These are phyloP conservation scores for Hydrolagus colliei DNA, from an alignment of 2,797 vertebrate species.

Conservation along the genomic window DNA sequence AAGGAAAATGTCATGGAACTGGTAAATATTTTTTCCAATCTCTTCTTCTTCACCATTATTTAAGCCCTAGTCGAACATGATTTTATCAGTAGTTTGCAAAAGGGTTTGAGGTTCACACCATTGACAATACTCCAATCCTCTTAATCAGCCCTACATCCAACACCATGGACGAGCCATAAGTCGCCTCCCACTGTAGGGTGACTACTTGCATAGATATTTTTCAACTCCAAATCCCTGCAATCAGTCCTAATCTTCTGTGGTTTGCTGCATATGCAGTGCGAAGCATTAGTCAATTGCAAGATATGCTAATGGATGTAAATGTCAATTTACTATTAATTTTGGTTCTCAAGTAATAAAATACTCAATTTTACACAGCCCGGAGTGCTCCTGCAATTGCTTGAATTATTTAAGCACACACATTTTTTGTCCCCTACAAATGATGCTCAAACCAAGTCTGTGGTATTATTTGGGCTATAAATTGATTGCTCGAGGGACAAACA, in stretches of 20 bases:
- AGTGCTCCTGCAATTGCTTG: background rate
- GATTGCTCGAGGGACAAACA: background rate
- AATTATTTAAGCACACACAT: background rate
- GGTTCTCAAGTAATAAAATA: background rate
- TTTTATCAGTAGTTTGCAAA: slow-evolving; percentile 19
- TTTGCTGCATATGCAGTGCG: background rate
- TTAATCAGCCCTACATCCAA: no score
- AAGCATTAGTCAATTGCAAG: background rate
- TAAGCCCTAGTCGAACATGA: background rate
- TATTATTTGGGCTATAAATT: background rate
- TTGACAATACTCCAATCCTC: background rate
- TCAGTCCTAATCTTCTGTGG: background rate
- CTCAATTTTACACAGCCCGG: background rate
- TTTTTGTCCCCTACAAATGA: background rate
- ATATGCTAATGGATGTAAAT: background rate
- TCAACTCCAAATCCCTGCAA: no score
- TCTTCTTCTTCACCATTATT: background rate
- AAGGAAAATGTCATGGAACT: no score
- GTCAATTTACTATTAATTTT: background rate
- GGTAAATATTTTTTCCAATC: background rate
- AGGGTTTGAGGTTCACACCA: background rate
- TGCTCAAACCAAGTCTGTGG: background rate
- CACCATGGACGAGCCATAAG: no score
- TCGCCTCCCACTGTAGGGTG: no score
- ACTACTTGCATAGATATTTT: no score